Evolutionary conservation across 2,113 vertebrate genomes (phyloP).

Genomic region (Tinamus guttatus): DNA sequence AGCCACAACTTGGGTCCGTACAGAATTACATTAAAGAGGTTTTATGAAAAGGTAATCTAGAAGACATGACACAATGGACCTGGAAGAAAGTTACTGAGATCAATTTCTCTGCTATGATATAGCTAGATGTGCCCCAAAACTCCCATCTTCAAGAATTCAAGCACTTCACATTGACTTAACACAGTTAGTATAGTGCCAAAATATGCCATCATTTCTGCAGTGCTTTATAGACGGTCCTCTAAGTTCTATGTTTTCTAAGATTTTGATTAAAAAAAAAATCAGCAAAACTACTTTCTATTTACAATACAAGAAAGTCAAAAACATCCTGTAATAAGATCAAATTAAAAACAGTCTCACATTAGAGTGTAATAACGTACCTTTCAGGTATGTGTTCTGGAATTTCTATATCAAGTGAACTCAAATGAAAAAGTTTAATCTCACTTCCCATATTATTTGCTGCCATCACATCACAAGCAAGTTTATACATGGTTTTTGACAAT

Average conservation of each 20-base stretch:
- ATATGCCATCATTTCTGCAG: background rate
- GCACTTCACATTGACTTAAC: background rate
- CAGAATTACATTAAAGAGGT: background rate
- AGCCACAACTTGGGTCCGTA: background rate
- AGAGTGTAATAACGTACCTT: slow-evolving; percentile 76
- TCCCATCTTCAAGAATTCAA: background rate
- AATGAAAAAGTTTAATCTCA: slow-evolving; percentile 89
- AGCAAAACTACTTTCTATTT: background rate
- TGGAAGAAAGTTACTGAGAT: background rate
- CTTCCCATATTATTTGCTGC: slow-evolving; percentile 89
- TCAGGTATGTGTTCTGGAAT: slow-evolving; percentile 92
- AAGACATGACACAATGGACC: background rate
- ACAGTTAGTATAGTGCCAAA: background rate
- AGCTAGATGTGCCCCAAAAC: background rate
- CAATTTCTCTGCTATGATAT: background rate
- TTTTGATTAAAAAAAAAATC: background rate
- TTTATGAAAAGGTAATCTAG: background rate
- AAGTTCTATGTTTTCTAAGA: background rate
- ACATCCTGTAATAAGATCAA: no score
- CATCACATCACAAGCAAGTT: slow-evolving; percentile 91
- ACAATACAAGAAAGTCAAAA: no score
- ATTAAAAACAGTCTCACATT: background rate
- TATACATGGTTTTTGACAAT: slow-evolving; percentile 97
- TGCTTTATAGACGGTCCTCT: background rate
- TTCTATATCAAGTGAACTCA: slow-evolving; percentile 94